Evolutionary conservation across 2,888 invertebrate genomes (phyloP), one percentile per base, ranked within the genome.

Genomic region (Lottia scabra): DNA sequence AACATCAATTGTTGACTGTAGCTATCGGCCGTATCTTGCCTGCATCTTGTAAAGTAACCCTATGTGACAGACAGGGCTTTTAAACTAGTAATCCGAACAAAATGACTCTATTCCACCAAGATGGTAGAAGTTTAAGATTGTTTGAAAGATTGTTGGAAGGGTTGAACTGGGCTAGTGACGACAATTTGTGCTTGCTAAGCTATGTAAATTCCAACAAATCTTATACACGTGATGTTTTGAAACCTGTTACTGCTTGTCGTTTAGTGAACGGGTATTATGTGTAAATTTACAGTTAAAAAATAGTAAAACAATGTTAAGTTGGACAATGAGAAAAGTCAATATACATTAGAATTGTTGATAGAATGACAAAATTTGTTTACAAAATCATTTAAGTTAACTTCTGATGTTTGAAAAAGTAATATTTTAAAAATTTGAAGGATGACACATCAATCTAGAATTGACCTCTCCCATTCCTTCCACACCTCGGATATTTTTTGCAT

Each of bases 281-380:
- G 70, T 65, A 70, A 70, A 70, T 70, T 70, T 70, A 70, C 70
- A 70, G 70, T 70, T 70, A 70, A 70, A 70, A 70, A 65, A 70
- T 70, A 44, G 66, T 44, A 65, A 70, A 70, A 70, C 70, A 70
- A 70, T 56, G 70, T 66, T 70, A 70, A 70, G 70, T 70, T 70
- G 70, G 70, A 70, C 70, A 70, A 70, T 70, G 70, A 70, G 70
- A 70, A 70, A 70, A 56, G 65, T 56, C 45, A 65, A 70, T 70
- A 56, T 30, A 44, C 62, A 56, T 43, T 56, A 45, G 66, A 65
- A 70, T 70, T 70, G 70, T 70, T 70, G 65, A 65, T 56, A 65
- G 70, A 70, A 65, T 70, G 43, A 56, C 48, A 70, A 70, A 66
- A 65, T 46, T 66, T 56, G 48, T 27, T 70, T 56, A 63, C 38